Percentiles rank a stretch among this genome's conserved stretches.
These are phyloP conservation scores for Branchellion lobata DNA, from an alignment of 2,888 invertebrate genomes.

Conservation along the genomic window DNA sequence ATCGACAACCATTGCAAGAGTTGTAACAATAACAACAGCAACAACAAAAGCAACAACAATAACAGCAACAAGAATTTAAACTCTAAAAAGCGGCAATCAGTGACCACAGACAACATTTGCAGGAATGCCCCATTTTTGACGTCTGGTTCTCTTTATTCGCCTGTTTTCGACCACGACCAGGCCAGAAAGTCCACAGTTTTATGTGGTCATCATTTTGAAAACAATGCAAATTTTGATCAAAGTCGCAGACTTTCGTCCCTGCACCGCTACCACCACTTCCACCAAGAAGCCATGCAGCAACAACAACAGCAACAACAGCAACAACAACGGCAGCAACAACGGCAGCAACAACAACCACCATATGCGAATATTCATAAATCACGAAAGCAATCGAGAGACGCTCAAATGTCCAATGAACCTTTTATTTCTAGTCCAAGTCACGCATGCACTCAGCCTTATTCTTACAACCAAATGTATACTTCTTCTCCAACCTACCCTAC, in stretches of 20 bases:
- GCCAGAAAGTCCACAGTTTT: not conserved
- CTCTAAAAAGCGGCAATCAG: not conserved
- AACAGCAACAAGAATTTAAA: not conserved
- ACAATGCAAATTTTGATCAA: not conserved
- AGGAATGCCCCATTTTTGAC: slow-evolving; percentile 21
- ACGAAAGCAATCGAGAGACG: no score
- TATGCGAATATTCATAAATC: no score
- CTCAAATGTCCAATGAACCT: no score
- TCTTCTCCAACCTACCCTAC: no score
- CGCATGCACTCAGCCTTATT: not conserved
- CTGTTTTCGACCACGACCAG: slow-evolving; percentile 29
- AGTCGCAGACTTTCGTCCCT: not conserved
- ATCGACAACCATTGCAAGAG: not conserved
- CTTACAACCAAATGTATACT: not conserved
- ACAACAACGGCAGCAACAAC: not conserved
- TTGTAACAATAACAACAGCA: not conserved
- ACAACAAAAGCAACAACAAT: not conserved
- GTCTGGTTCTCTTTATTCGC: slow-evolving; percentile 36
- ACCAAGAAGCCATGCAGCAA: slow-evolving; percentile 1
- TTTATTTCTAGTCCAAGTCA: no score
- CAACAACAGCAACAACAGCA: not conserved
- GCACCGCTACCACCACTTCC: slow-evolving; percentile 23
- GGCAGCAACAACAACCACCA: not conserved
- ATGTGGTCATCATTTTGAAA: not conserved
- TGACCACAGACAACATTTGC: slow-evolving; percentile 1